Conservation (phyloP, 53 echinoderm and acorn worm genomes). For the Echinometra lucunter region DNA sequence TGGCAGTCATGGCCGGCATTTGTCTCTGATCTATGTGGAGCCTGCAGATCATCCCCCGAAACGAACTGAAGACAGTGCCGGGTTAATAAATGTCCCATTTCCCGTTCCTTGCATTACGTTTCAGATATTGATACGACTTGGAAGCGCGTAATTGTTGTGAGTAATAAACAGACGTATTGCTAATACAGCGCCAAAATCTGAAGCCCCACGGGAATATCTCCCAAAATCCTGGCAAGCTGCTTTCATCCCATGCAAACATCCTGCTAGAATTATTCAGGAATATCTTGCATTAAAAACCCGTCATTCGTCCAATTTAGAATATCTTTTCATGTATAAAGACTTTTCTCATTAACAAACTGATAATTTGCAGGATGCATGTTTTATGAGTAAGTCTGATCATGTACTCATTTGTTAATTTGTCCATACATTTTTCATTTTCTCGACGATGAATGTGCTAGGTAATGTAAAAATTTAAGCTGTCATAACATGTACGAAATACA, state of each 20-base stretch:
- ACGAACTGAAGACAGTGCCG: background rate
- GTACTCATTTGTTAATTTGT: no score
- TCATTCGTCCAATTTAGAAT: background rate
- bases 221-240: background rate
- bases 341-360: background rate
- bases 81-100: constrained; percentile 56
- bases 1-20: constrained; percentile 12
- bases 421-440: no score
- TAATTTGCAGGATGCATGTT: no score
- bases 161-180: constrained; percentile 9
- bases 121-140: constrained; percentile 46
- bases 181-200: constrained; percentile 1
- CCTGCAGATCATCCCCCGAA: background rate
- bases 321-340: background rate
- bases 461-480: no score
- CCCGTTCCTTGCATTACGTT: constrained; percentile 14
- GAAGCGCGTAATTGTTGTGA: constrained; percentile 23
- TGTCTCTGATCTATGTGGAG: background rate
- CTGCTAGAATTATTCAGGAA: background rate
- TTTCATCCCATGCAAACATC: background rate
- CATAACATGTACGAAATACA: no score
- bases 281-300: background rate
- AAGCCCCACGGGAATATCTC: background rate
- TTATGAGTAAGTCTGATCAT: no score
- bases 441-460: no score